These are phyloP conservation scores for Campylomormyrus tamandua DNA, from an alignment of 2,113 vertebrate genomes.

Conservation along the genomic window DNA sequence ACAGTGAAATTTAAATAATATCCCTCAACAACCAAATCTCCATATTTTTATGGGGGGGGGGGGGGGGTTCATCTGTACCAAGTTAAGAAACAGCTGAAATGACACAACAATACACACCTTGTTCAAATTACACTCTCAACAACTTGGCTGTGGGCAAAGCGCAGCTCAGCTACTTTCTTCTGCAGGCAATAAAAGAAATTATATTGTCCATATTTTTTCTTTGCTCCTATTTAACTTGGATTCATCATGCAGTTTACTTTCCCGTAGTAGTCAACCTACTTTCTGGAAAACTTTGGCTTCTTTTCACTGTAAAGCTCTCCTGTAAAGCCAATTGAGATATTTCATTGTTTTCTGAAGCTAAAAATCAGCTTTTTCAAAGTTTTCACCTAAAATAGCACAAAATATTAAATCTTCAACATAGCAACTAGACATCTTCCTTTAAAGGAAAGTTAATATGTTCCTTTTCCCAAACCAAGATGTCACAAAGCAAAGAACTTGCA, in stretches of 20 bases:
- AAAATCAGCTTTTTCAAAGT: not conserved
- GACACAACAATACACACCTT: not conserved
- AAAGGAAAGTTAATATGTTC: not conserved
- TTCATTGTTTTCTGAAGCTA: not conserved
- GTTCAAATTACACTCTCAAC: not conserved
- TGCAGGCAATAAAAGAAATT: not conserved
- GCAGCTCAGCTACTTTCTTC: not conserved
- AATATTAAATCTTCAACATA: not conserved
- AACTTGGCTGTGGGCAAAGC: not conserved
- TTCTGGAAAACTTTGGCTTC: not conserved
- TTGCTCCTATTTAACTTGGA: not conserved
- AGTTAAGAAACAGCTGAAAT: not conserved
- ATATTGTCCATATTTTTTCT: not conserved
- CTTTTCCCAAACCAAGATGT: not conserved
- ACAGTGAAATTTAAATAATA: not conserved
- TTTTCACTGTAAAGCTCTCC: not conserved
- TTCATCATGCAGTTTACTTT: not conserved
- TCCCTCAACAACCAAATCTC: not conserved
- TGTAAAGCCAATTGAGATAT: not conserved
- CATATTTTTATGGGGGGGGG: not conserved
- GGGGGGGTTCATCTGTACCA: not conserved
- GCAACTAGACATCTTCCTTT: not conserved
- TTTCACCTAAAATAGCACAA: not conserved
- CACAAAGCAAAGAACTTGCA: not conserved
- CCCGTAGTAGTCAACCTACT: not conserved